Percentiles rank a stretch among this genome's conserved stretches.
Conservation (phyloP, 2,888 invertebrate genomes). For the Ornithoptera priamus region DNA sequence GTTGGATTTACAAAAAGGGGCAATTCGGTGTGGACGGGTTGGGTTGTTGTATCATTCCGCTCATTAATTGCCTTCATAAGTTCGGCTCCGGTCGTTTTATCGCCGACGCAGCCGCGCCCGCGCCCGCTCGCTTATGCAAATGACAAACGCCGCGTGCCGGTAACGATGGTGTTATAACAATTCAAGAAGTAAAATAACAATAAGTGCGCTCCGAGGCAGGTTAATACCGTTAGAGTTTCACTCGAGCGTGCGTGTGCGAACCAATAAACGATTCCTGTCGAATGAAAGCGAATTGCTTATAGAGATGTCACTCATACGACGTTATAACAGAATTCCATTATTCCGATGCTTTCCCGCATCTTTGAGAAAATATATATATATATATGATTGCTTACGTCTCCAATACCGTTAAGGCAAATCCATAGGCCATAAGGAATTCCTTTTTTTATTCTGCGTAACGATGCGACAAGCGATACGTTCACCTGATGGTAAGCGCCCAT, state of each 20-base stretch:
- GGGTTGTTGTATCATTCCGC: conserved; percentile 66
- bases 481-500: too few relatives aligned
- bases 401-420: conserved; percentile 8
- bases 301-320: conserved; percentile 25
- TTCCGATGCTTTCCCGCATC: background rate
- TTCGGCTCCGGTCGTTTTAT: conserved; percentile 67
- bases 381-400: conserved; percentile 11
- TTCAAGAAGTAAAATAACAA: conserved; percentile 78
- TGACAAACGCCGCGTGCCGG: conserved; percentile 65
- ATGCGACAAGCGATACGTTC: too few relatives aligned
- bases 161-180: conserved; percentile 74
- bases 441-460: background rate
- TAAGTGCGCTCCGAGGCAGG: conserved; percentile 51
- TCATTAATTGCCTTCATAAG: conserved; percentile 75
- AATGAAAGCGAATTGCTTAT: conserved; percentile 28
- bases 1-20: conserved; percentile 45
- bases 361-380: conserved; percentile 7
- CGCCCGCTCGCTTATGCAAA: conserved; percentile 68
- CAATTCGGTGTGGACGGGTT: conserved; percentile 46
- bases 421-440: background rate
- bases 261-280: conserved; percentile 28
- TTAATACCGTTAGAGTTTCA: conserved; percentile 31
- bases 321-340: conserved; percentile 15
- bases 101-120: conserved; percentile 56
- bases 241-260: conserved; percentile 26